Evolutionary conservation across 2,113 vertebrate genomes (phyloP).

Genomic region (Merops nubicus): DNA sequence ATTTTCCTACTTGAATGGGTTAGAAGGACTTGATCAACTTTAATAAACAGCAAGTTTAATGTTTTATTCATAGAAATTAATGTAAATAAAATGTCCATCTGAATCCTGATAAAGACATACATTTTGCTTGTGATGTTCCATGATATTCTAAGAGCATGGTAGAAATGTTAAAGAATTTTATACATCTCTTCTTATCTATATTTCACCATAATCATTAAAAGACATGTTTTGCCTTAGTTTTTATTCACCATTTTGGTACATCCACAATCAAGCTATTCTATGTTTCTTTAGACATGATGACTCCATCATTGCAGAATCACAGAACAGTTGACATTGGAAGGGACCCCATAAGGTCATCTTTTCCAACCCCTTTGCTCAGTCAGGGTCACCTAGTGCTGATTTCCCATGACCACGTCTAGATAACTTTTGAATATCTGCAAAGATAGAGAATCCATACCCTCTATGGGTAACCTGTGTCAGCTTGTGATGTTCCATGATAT

Average conservation of each 20-base stretch:
- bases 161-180: neutral
- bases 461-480: neutral
- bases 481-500: neutral
- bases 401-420: neutral
- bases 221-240: neutral
- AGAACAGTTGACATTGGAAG: neutral
- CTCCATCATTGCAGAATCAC: neutral
- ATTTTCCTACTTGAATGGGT: neutral
- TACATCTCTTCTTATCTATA: neutral
- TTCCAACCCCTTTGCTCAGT: fast-evolving
- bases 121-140: neutral
- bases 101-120: neutral
- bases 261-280: neutral
- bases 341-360: neutral
- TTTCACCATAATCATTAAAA: neutral
- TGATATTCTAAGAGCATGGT: neutral
- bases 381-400: neutral
- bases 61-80: neutral
- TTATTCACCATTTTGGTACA: neutral
- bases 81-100: neutral
- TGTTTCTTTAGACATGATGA: neutral
- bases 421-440: neutral
- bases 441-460: neutral
- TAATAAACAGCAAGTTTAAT: neutral
- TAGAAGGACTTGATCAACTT: neutral